These are phyloP conservation scores for Acanthopagrus latus DNA, from an alignment of 2,797 vertebrate genomes.

Conservation along the genomic window DNA sequence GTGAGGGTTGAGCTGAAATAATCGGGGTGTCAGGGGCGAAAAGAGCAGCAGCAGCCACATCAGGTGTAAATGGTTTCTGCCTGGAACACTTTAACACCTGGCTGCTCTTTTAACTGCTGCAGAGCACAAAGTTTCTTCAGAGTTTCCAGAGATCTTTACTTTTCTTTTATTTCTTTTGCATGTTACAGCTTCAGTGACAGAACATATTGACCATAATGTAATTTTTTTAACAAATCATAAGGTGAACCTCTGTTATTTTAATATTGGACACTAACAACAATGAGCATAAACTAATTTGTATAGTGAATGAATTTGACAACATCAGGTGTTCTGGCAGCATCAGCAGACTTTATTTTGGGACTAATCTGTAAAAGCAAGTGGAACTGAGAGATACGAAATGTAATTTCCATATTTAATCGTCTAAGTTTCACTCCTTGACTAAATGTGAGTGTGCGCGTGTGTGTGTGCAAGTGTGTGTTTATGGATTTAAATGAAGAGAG, in stretches of 20 bases:
- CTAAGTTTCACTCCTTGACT: conserved; percentile 18
- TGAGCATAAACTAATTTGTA: neutral
- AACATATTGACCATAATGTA: neutral
- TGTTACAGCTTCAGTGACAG: neutral
- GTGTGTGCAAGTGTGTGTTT: conserved; percentile 14
- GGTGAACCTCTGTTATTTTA: neutral
- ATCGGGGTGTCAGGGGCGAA: conserved; percentile 15
- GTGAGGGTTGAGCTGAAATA: conserved; percentile 30
- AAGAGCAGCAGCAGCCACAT: conserved; percentile 25
- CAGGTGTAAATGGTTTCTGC: conserved; percentile 61
- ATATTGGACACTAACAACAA: neutral
- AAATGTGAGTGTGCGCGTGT: neutral
- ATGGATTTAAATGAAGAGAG: conserved; percentile 40
- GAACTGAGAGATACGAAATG: conserved; percentile 45
- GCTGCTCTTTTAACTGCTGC: conserved; percentile 17
- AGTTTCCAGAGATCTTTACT: neutral
- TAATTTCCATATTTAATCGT: conserved; percentile 58
- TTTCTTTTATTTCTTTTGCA: neutral
- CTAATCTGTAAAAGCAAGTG: conserved; percentile 12
- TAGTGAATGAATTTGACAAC: conserved; percentile 20
- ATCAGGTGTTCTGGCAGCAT: conserved; percentile 1
- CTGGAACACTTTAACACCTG: conserved; percentile 39
- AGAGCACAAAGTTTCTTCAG: neutral
- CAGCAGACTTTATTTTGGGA: conserved; percentile 2
- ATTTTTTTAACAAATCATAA: neutral